Evolutionary conservation across 2,113 vertebrate species (phyloP).

Genomic region (Plecotus auritus): DNA sequence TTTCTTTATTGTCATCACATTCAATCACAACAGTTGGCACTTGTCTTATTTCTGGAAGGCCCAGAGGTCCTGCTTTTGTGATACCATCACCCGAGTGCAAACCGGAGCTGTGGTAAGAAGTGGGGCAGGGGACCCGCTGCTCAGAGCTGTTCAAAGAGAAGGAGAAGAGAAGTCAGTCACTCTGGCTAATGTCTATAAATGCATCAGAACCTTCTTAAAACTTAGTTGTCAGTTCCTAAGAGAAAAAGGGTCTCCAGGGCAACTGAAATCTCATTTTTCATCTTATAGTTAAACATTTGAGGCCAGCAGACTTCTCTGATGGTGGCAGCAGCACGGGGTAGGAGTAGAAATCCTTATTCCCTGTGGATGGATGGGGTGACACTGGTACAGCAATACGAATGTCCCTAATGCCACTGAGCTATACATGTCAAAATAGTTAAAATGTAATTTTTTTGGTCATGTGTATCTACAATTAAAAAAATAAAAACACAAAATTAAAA

Average conservation of each 20-base stretch:
- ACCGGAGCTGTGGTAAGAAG: conserved; percentile 85
- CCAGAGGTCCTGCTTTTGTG: conserved; percentile 84
- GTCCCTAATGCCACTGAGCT: not conserved
- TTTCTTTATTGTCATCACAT: conserved; percentile 98
- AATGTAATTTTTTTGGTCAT: not conserved
- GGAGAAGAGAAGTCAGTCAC: not conserved
- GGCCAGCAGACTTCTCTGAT: not conserved
- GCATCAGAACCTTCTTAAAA: not conserved
- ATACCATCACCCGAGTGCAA: conserved; percentile 86
- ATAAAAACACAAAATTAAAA: not conserved
- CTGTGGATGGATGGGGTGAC: not conserved
- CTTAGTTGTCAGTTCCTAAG: not conserved
- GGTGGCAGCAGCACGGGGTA: not conserved
- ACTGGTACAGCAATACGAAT: accelerated
- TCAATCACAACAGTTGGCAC: conserved; percentile 95
- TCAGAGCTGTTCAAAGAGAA: conserved; percentile 67
- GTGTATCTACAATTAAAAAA: not conserved
- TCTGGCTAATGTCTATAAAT: not conserved
- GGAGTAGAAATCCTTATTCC: too few species aligned
- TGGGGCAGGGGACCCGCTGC: conserved; percentile 69
- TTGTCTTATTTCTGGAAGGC: conserved; percentile 91
- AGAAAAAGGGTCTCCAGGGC: not conserved
- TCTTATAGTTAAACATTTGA: not conserved
- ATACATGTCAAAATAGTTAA: not conserved
- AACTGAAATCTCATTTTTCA: not conserved